phyloP scores from a whole-genome alignment of 2,797 vertebrate species.

The Nannoperca obscura region DNA sequence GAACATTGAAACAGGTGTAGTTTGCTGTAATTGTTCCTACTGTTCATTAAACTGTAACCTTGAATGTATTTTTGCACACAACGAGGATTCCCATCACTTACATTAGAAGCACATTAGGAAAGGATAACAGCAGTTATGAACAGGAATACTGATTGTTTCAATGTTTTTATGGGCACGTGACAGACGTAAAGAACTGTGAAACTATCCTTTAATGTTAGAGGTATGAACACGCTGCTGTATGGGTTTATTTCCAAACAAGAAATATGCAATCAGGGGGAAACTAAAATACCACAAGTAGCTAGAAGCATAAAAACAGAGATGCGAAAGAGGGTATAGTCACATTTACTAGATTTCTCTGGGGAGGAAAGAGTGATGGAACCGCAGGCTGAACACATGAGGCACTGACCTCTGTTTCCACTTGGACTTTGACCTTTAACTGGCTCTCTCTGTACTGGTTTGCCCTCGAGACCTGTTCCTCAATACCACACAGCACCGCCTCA shows the following conservation, averaged over 20 bases:
- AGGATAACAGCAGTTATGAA: too few species aligned
- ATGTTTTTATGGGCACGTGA: too few species aligned
- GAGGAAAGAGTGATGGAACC: background rate
- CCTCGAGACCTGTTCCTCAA: slow-evolving; percentile 95
- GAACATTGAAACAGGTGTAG: slow-evolving; percentile 1
- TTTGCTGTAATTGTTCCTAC: slow-evolving; percentile 7
- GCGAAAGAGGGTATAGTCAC: slow-evolving; percentile 32
- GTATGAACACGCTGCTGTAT: background rate
- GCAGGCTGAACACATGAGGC: slow-evolving; percentile 8
- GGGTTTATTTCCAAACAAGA: slow-evolving; percentile 7
- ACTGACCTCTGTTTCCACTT: slow-evolving; percentile 97
- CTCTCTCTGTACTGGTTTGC: slow-evolving; percentile 97
- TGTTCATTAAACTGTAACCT: background rate
- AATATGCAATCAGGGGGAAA: slow-evolving; percentile 37
- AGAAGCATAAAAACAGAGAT: slow-evolving; percentile 21
- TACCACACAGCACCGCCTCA: slow-evolving; percentile 94
- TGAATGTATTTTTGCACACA: too few species aligned
- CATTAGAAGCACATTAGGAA: too few species aligned
- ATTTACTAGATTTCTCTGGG: slow-evolving; percentile 45
- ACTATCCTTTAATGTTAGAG: too few species aligned
- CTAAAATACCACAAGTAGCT: slow-evolving; percentile 60
- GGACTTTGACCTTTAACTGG: slow-evolving; percentile 95
- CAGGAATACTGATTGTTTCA: too few species aligned
- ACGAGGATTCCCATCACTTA: background rate
- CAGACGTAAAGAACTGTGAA: too few species aligned